Evolutionary conservation across 2,797 vertebrate species (phyloP).

Genomic region (Pteronotus mesoamericanus): DNA sequence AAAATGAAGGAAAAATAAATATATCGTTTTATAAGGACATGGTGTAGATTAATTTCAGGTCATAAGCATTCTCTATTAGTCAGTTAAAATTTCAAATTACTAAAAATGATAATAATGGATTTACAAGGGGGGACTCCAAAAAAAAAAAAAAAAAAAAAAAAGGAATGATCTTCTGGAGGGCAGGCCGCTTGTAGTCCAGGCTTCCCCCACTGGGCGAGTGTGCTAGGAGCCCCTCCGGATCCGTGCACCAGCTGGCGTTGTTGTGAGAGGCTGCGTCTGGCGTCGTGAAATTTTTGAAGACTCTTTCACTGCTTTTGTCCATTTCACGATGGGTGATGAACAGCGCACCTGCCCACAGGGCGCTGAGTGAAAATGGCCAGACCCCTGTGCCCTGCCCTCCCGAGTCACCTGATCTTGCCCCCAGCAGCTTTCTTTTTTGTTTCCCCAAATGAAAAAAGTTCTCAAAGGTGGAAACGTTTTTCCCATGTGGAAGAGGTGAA

Average conservation of each 20-base stretch:
- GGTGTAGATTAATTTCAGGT: not conserved
- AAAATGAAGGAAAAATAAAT: not conserved
- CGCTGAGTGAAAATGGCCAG: not conserved
- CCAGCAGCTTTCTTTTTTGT: not conserved
- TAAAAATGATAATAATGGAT: not conserved
- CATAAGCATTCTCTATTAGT: not conserved
- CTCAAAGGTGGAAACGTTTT: not conserved
- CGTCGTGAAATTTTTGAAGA: not conserved
- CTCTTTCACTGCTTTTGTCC: not conserved
- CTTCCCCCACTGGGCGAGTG: too few species aligned
- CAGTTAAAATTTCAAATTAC: not conserved
- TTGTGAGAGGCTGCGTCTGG: not conserved
- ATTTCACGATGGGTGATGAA: not conserved
- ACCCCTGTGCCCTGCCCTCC: not conserved
- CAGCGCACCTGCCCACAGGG: not conserved
- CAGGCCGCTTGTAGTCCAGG: too few species aligned
- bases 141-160: not conserved
- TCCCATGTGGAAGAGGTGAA: not conserved
- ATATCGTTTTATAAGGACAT: not conserved
- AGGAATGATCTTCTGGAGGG: too few species aligned
- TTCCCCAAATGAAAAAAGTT: not conserved
- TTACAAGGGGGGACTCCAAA: not conserved
- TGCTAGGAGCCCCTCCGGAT: not conserved
- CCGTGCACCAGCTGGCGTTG: too few species aligned
- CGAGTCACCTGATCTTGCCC: not conserved